Conservation (phyloP, 2,797 vertebrate genomes). For the Rhabdophis nuchalis region DNA sequence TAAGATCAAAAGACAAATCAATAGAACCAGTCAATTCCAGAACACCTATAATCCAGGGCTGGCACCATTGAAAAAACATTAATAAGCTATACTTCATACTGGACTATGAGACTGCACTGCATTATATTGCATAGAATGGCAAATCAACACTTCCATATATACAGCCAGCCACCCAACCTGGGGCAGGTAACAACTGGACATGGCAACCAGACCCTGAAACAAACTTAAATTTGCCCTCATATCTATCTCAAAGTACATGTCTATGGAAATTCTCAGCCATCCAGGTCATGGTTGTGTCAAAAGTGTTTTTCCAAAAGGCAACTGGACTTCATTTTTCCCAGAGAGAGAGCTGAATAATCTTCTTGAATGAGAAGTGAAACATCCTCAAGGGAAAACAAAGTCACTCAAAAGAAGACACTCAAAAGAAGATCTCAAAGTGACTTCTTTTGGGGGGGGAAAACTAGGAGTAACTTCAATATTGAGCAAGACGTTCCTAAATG, state of each 20-base stretch:
- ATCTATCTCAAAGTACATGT: too few species aligned
- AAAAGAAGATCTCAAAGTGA: neutral
- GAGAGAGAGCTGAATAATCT: too few species aligned
- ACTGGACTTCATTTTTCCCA: too few species aligned
- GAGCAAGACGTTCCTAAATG: neutral
- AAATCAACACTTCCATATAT: neutral
- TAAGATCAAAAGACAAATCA: neutral
- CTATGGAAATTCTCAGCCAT: too few species aligned
- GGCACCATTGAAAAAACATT: neutral
- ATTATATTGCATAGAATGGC: neutral
- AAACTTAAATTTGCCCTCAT: too few species aligned
- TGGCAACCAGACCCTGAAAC: too few species aligned
- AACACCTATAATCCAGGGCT: neutral
- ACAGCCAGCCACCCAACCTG: neutral
- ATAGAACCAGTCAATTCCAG: neutral
- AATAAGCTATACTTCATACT: neutral
- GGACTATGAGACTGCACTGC: neutral
- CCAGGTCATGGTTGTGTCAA: too few species aligned
- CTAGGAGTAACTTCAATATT: neutral
- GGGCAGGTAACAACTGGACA: too few species aligned
- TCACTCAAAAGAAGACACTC: too few species aligned
- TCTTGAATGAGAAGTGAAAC: too few species aligned
- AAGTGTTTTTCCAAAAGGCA: too few species aligned
- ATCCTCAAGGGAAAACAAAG: too few species aligned
- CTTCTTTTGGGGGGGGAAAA: neutral